These are phyloP conservation scores for Helicorthomorpha holstii DNA, from an alignment of 1,140 invertebrate species.

Conservation along the genomic window DNA sequence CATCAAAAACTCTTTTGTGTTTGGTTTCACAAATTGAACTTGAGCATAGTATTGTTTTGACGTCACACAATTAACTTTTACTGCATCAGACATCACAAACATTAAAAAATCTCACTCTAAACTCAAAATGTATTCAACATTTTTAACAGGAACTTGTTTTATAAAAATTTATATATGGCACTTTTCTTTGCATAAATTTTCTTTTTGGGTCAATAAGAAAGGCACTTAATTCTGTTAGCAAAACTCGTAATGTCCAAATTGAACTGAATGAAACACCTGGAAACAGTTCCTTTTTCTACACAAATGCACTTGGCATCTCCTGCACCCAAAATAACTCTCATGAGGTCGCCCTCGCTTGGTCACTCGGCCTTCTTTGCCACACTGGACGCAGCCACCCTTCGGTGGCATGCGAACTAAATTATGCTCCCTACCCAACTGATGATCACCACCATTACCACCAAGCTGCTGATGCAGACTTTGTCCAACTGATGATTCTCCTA, in stretches of 20 bases:
- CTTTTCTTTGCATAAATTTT: too few species aligned
- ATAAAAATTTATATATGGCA: too few species aligned
- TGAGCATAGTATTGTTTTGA: too few species aligned
- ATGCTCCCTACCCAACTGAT: conserved; percentile 2
- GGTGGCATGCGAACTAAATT: conserved; percentile 5
- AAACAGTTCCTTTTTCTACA: conserved; percentile 10
- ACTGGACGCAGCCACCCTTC: conserved; percentile 10
- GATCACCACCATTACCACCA: neutral
- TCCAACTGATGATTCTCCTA: neutral
- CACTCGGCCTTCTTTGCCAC: conserved; percentile 8
- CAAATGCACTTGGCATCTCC: conserved; percentile 7
- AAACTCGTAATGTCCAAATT: neutral
- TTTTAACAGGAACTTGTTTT: too few species aligned
- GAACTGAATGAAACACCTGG: conserved; percentile 7
- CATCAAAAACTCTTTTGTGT: too few species aligned
- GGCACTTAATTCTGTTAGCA: neutral
- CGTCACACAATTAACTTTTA: too few species aligned
- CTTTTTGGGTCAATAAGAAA: too few species aligned
- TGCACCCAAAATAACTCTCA: conserved; percentile 9
- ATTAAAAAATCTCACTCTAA: too few species aligned
- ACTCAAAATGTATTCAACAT: too few species aligned
- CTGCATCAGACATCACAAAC: too few species aligned
- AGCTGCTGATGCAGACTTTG: neutral
- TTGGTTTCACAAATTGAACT: too few species aligned
- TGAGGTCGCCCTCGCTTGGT: conserved; percentile 9